Evolutionary conservation across 2,797 vertebrate species (phyloP).

Genomic region (Trachops cirrhosus): DNA sequence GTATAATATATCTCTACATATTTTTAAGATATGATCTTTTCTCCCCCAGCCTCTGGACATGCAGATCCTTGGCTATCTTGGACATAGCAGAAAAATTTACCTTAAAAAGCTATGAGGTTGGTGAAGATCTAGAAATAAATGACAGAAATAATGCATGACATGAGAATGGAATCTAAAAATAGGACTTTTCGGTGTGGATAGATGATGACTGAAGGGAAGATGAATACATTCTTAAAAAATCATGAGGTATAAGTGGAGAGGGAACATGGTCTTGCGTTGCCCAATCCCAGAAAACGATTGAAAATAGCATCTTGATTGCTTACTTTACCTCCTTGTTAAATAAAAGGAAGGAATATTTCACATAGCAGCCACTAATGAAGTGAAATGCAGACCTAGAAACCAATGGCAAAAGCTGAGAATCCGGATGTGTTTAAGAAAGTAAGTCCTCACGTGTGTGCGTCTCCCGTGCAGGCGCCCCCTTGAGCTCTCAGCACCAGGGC

Average conservation of each 20-base stretch:
- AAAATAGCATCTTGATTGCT: background rate
- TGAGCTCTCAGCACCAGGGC: background rate
- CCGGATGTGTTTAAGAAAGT: background rate
- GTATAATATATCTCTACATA: background rate
- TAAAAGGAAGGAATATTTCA: background rate
- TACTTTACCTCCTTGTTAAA: background rate
- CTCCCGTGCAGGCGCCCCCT: background rate
- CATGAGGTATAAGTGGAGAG: background rate
- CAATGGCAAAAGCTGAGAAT: background rate
- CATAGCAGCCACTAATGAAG: background rate
- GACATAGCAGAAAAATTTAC: background rate
- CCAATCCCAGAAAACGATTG: background rate
- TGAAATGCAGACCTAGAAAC: background rate
- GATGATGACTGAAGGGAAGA: background rate
- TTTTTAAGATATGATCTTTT: background rate
- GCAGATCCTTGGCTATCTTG: background rate
- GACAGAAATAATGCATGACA: conserved; percentile 45
- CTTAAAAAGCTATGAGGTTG: background rate
- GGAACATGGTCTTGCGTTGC: background rate
- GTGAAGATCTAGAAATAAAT: conserved; percentile 7
- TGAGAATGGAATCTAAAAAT: conserved; percentile 36
- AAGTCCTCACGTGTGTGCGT: accelerated
- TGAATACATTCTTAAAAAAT: background rate
- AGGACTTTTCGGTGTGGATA: background rate
- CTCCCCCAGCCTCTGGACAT: background rate